Base-by-base conservation (phyloP, 2,113 vertebrate genomes). In the Neodon shergylaensis region DNA sequence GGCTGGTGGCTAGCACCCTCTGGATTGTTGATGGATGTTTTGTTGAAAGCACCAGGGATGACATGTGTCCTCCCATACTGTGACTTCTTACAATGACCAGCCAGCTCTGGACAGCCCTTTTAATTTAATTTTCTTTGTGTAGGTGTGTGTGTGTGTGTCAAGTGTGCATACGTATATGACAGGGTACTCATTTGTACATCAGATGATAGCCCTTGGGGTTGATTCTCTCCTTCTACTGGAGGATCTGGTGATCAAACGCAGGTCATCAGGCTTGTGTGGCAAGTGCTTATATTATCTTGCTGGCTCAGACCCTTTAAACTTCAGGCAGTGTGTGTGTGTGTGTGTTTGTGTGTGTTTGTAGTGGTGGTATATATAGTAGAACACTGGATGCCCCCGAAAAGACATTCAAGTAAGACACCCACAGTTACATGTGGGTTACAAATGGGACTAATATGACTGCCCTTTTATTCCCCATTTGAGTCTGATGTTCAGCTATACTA, bases 151-250 rank as follows among this genome's bases (percentile, higher is more conserved):
- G 63, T 33, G 5, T 33, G 66, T 68, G 11, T 26, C 3, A 24
- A 0, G 0, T 31, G 14, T 16, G 66, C 66, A 68, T 68, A 16
- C 1, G 13, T 3, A 58, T 0, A 68, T 68, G 31, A 68, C 31
- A 68, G 31, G 66, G 13, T 68, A 68, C 31, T 68, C 66, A 33
- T 68, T 68, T 68, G 28, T 68, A 68, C 31, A 68, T 68, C 1
- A 68, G 66, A 33, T 10, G 61, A 12, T 5, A 68, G 66, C 28
- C 66, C 66, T 66, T 68, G 66, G 66, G 66, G 5, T 68, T 68
- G 66, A 31, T 31, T 68, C 28, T 68, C 65, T 68, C 5, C 65
- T 68, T 68, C 31, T 31, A 16, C 66, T 28, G 5, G 28, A 68
- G 31, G 66, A 68, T 68, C 65, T 68, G 66, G 13, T 68, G 31